Percentiles rank a stretch among this genome's conserved stretches.
These are phyloP conservation scores for Agelastica alni DNA, from an alignment of 2,888 invertebrate species.

Conservation along the genomic window DNA sequence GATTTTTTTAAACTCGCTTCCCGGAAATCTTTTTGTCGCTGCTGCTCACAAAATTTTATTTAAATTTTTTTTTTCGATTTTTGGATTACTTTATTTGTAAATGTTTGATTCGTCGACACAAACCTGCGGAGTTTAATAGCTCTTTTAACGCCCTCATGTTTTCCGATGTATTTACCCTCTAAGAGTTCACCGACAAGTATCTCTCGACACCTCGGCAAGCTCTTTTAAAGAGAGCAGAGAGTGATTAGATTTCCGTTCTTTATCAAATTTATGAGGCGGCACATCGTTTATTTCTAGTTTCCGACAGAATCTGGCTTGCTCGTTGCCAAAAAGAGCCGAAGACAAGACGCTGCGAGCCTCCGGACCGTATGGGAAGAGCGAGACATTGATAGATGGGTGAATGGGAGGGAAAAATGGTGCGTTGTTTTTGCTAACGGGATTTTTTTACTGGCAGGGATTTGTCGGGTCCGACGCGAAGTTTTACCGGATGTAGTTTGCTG, in stretches of 20 bases:
- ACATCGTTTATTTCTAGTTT: slow-evolving; percentile 51
- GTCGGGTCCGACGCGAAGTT: slow-evolving; percentile 17
- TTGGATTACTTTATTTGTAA: too few species aligned
- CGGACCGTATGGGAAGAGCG: slow-evolving; percentile 17
- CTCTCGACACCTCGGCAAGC: slow-evolving; percentile 38
- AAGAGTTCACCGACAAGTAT: slow-evolving; percentile 34
- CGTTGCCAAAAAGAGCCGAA: slow-evolving; percentile 32
- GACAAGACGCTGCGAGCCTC: slow-evolving; percentile 25
- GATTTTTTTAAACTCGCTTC: too few species aligned
- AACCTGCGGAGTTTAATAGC: too few species aligned
- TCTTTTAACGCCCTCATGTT: background rate
- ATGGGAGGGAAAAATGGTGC: slow-evolving; percentile 23
- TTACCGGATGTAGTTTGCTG: slow-evolving; percentile 7
- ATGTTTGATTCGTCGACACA: too few species aligned
- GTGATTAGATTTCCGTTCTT: slow-evolving; percentile 47
- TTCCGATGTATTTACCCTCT: background rate
- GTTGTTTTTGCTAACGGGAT: slow-evolving; percentile 1
- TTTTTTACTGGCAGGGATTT: slow-evolving; percentile 25
- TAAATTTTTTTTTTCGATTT: too few species aligned
- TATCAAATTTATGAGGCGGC: slow-evolving; percentile 53
- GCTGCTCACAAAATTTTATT: too few species aligned
- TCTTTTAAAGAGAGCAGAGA: slow-evolving; percentile 19
- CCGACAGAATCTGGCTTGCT: slow-evolving; percentile 35
- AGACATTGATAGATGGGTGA: slow-evolving; percentile 30
- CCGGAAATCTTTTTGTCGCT: too few species aligned